These are phyloP conservation scores for Macrotrachela quadricornifera DNA, from an alignment of 1,140 invertebrate genomes.

Conservation along the genomic window DNA sequence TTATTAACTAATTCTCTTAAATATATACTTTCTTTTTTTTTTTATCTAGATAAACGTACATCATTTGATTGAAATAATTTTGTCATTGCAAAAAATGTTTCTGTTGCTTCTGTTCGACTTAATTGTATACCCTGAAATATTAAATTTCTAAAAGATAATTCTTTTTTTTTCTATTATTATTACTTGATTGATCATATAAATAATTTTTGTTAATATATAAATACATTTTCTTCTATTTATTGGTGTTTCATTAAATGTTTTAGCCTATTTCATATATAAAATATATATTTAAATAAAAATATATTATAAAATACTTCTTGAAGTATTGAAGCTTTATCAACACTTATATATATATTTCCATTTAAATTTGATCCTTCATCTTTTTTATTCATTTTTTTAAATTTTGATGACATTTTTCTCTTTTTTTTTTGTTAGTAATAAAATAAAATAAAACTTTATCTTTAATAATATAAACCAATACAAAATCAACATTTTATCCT, in stretches of 20 bases:
- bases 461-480: too few relatives aligned
- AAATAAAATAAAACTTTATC: too few relatives aligned
- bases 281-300: too few relatives aligned
- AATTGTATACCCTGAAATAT: conserved; percentile 65
- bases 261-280: too few relatives aligned
- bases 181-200: conserved; percentile 72
- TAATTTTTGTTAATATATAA: conserved; percentile 77
- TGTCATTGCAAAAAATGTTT: conserved; percentile 95
- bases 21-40: too few relatives aligned
- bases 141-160: background rate
- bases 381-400: too few relatives aligned
- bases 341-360: conserved; percentile 1
- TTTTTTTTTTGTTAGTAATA: too few relatives aligned
- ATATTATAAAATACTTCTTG: background rate
- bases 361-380: too few relatives aligned
- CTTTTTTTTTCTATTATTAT: background rate
- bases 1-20: background rate
- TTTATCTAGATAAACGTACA: too few relatives aligned
- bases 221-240: conserved; percentile 89
- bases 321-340: conserved; percentile 4
- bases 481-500: too few relatives aligned
- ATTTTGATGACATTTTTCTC: too few relatives aligned
- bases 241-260: conserved; percentile 88
- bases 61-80: conserved; percentile 94
- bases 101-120: conserved; percentile 77